Evolutionary conservation across 2,888 invertebrate genomes (phyloP), one percentile per base, ranked within the genome.

Genomic region (Cheilosia variabilis): DNA sequence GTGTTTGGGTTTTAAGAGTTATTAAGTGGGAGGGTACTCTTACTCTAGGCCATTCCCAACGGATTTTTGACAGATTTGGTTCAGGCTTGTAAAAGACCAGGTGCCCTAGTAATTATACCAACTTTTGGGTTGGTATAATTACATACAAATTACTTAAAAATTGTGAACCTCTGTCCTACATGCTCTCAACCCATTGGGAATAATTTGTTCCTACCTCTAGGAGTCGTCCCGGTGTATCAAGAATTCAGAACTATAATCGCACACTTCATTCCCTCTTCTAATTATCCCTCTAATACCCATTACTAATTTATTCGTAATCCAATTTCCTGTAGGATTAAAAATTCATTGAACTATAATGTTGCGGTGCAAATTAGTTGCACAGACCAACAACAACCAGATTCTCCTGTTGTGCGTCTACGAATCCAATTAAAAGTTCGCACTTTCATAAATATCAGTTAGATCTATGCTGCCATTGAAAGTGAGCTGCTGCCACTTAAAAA

Each of bases 401-500:
- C 24, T 15, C 41, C 7, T 45, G 31, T 60, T 41, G 37, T 37
- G 10, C 55, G 41, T 63, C 63, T 80, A 63, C 31, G 60, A 73
- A 80, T 75, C 80, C 73, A 80, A 80, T 80, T 80, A 73, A 80
- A 80, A 80, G 19, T 80, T 75, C 73, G 62, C 73, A 68, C 80
- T 68, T 68, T 68, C 66, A 73, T 73, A 73, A 80, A 72, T 73
- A 73, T 66, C 65, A 65, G 43, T 73, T 66, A 55, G 62, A 24
- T 62, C 53, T 75, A 13, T n/a, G 17, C 55, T 57, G 22, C 55
- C 55, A 69, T 27, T 69, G 52, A 6, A 52, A 52, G 6, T 52
- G 52, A 52, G 22, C 24, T 27, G 27, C 22, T 79, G 75, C 69
- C 71, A 84, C 79, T 84, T 71, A 66, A 72, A 79, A 66, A 80